A percentile compares a stretch with the other conserved stretches of the same genome.
Evolutionary conservation across 2,797 vertebrate genomes (phyloP).

Genomic region (Rhadinocentrus ornatus): DNA sequence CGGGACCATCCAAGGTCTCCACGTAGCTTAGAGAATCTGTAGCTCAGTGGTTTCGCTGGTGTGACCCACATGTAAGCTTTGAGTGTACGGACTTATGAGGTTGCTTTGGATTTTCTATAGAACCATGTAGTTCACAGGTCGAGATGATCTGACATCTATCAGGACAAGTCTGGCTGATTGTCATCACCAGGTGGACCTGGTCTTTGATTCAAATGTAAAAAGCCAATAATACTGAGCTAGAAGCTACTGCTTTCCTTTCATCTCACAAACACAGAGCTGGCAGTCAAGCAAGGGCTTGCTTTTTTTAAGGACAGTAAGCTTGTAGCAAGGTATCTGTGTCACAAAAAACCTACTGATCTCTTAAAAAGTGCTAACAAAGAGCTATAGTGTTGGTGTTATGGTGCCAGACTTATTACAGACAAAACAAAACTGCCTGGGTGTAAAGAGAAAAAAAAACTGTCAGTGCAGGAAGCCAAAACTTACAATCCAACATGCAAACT

Average conservation of each 20-base stretch:
- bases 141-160: slow-evolving; percentile 3
- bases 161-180: slow-evolving; percentile 17
- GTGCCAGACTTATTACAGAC: slow-evolving; percentile 27
- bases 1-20: slow-evolving; percentile 24
- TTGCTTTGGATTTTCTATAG: slow-evolving; percentile 25
- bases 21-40: slow-evolving; percentile 25
- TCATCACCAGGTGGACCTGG: slow-evolving; percentile 19
- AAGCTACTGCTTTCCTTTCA: slow-evolving; percentile 42
- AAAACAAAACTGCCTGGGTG: slow-evolving; percentile 37
- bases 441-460: slow-evolving; percentile 27
- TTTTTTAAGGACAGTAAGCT: slow-evolving; percentile 9
- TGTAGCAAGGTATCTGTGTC: slow-evolving; percentile 32
- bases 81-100: slow-evolving; percentile 14
- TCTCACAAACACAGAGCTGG: slow-evolving; percentile 48
- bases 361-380: slow-evolving; percentile 30
- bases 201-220: slow-evolving; percentile 47
- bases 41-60: slow-evolving; percentile 32
- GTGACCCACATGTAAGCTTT: slow-evolving; percentile 33
- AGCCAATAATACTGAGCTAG: slow-evolving; percentile 42
- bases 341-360: slow-evolving; percentile 39
- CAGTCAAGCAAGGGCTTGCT: slow-evolving; percentile 12
- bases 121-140: neutral
- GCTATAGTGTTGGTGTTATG: slow-evolving; percentile 27
- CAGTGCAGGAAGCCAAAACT: slow-evolving; percentile 21
- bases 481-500: slow-evolving; percentile 27